phyloP scores from a whole-genome alignment of 2,888 invertebrate species.

The Ectemnius cavifrons region DNA sequence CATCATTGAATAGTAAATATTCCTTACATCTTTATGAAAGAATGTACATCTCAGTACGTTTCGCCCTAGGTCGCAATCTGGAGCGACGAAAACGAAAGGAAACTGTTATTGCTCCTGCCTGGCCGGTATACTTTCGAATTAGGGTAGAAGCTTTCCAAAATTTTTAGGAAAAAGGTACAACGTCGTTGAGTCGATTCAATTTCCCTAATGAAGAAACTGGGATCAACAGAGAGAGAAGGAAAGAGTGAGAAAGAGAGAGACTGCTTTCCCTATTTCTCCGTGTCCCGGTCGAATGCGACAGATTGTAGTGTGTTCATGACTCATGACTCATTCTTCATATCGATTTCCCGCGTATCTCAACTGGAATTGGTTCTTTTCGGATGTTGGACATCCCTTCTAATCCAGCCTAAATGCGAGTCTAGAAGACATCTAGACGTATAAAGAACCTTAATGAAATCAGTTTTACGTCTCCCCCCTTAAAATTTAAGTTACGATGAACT shows the following conservation, averaged over 20 bases:
- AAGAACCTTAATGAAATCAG: no score
- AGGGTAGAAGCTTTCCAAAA: conserved; percentile 63
- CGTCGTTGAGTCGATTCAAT: conserved; percentile 53
- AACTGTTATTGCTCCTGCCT: conserved; percentile 57
- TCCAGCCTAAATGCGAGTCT: no score
- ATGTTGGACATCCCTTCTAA: no score
- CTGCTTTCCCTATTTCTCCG: conserved; percentile 21
- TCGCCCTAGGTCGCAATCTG: conserved; percentile 12
- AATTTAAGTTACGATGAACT: no score
- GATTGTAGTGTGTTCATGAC: conserved; percentile 45
- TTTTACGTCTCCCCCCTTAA: no score
- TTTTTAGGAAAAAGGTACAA: conserved; percentile 48
- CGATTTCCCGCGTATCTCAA: conserved; percentile 44
- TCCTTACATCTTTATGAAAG: no score
- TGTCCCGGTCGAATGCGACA: conserved; percentile 31
- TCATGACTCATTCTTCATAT: conserved; percentile 55
- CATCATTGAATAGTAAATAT: no score
- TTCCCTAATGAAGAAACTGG: conserved; percentile 60
- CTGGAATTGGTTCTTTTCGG: not conserved
- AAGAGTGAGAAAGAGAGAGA: not conserved
- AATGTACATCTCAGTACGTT: not conserved
- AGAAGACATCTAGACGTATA: no score
- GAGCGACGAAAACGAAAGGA: conserved; percentile 53
- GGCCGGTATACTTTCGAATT: conserved; percentile 50
- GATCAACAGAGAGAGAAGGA: conserved; percentile 6